A percentile compares a stretch with the other conserved stretches of the same genome.
Conservation (phyloP, 2,797 vertebrate species). For the Anas bernieri region DNA sequence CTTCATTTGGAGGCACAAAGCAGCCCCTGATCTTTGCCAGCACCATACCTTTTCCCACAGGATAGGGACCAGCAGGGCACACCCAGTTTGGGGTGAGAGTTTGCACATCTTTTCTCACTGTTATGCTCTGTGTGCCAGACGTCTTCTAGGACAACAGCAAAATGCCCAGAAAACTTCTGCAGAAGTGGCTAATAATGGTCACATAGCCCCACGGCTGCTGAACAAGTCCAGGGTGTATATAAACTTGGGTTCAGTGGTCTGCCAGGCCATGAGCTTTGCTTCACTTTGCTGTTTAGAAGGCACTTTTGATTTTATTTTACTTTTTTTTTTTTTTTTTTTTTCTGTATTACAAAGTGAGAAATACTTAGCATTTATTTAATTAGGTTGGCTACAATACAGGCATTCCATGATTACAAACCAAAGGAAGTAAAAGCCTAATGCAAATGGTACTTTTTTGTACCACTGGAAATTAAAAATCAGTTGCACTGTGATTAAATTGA, state of each 20-base stretch:
- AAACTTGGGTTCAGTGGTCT: not conserved
- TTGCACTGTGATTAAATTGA: slow-evolving; percentile 76
- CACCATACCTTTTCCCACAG: not conserved
- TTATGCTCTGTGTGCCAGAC: not conserved
- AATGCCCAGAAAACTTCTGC: not conserved
- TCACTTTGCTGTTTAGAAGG: slow-evolving; percentile 53
- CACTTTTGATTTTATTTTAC: slow-evolving; percentile 21
- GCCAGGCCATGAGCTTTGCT: slow-evolving; percentile 42
- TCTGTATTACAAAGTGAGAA: slow-evolving; percentile 21
- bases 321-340: not conserved
- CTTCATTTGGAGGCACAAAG: not conserved
- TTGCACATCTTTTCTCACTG: not conserved
- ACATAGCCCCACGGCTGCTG: not conserved
- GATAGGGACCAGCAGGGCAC: not conserved
- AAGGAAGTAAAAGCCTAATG: slow-evolving; percentile 42
- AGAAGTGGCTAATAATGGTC: not conserved
- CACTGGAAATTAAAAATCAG: slow-evolving; percentile 73
- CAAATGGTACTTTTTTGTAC: slow-evolving; percentile 62
- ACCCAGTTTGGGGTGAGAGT: not conserved
- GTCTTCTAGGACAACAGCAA: not conserved
- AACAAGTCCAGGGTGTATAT: not conserved
- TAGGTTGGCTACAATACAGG: slow-evolving; percentile 52
- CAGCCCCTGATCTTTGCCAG: not conserved
- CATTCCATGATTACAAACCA: slow-evolving; percentile 48
- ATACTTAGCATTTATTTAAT: slow-evolving; percentile 66